Evolutionary conservation across 1,140 invertebrate species (phyloP).

Genomic region (Vanessa atalanta): DNA sequence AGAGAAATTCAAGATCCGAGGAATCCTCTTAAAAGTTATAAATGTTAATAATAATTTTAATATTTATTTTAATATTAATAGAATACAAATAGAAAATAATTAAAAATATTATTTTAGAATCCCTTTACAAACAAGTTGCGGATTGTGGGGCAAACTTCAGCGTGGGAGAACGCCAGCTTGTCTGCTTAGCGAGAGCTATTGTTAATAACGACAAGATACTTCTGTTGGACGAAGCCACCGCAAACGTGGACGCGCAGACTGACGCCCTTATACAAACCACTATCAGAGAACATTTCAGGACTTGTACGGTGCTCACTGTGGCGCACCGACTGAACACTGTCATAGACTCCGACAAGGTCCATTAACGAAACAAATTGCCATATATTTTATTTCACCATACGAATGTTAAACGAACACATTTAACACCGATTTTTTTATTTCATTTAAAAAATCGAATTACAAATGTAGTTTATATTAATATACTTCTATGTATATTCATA

Average conservation of each 20-base stretch:
- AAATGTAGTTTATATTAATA: no score
- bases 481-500: no score
- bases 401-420: no score
- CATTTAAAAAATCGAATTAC: no score
- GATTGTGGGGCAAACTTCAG: constrained; percentile 86
- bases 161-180: constrained; percentile 88
- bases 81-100: constrained; percentile 5
- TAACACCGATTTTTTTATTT: no score
- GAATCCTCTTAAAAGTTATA: no score
- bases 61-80: not conserved
- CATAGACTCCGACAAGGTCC: constrained; percentile 88
- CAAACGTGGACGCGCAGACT: constrained; percentile 86
- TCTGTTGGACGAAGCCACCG: constrained; percentile 88
- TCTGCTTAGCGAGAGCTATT: constrained; percentile 88
- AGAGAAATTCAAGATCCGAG: no score
- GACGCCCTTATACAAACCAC: constrained; percentile 87
- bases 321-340: constrained; percentile 91
- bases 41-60: no score
- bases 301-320: constrained; percentile 91
- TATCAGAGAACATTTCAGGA: constrained; percentile 85
- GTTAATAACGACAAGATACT: constrained; percentile 85
- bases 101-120: constrained; percentile 37
- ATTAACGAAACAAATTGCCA: not conserved
- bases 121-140: constrained; percentile 82
- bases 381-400: not conserved